Percentiles rank a stretch among this genome's conserved stretches.
phyloP scores from a whole-genome alignment of 2,888 invertebrate species.

The Poecilus cupreus region DNA sequence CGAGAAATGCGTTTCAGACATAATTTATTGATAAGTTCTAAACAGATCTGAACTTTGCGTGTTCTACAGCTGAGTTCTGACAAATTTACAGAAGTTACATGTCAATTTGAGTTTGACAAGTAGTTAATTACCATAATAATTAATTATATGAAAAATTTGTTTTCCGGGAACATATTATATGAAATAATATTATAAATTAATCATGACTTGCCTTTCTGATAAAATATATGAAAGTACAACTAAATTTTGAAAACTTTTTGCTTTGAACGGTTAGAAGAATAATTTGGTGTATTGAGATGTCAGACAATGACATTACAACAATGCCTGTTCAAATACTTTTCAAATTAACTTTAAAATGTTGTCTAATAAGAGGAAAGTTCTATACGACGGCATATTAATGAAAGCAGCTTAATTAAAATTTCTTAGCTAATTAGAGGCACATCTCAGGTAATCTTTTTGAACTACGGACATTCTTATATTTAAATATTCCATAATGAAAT shows the following conservation, averaged over 20 bases:
- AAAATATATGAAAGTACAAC: not conserved
- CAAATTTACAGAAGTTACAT: constrained; percentile 28
- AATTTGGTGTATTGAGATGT: not conserved
- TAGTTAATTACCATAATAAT: constrained; percentile 33
- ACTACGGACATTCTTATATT: not conserved
- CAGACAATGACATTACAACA: not conserved
- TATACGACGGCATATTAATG: not conserved
- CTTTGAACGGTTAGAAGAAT: not conserved
- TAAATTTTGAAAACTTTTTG: not conserved
- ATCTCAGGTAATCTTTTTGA: not conserved
- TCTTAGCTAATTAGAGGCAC: not conserved
- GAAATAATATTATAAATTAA: constrained; percentile 27
- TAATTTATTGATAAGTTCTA: constrained; percentile 27
- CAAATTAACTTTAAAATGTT: constrained; percentile 1
- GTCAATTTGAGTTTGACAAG: constrained; percentile 36
- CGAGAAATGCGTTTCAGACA: not conserved
- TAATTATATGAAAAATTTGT: constrained; percentile 24
- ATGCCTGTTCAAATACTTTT: constrained; percentile 21
- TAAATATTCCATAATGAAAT: not conserved
- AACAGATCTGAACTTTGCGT: constrained; percentile 22
- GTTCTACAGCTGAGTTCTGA: not conserved
- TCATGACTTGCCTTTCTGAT: constrained; percentile 8
- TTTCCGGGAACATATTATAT: not conserved
- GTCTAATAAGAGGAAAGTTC: constrained; percentile 10
- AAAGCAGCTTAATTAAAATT: constrained; percentile 16